phyloP scores from a whole-genome alignment of 1,140 invertebrate genomes.

The Globodera ellingtonae region DNA sequence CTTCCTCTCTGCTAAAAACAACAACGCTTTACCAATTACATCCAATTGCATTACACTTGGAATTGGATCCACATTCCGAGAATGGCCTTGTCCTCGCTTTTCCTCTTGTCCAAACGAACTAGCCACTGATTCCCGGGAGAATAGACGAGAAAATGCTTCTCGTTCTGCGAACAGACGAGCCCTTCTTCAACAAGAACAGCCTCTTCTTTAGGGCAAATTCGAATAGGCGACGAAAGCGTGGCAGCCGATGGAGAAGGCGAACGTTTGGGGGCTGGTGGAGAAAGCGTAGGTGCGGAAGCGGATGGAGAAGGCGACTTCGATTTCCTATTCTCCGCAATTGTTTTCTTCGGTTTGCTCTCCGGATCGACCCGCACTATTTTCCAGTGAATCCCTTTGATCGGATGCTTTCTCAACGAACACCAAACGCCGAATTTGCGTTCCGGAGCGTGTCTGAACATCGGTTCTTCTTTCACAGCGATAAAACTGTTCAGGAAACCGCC shows the following conservation, averaged over 20 bases:
- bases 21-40: neutral
- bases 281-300: neutral
- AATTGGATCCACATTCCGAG: neutral
- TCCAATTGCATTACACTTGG: neutral
- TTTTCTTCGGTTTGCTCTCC: conserved; percentile 2
- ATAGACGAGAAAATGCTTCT: neutral
- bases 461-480: neutral
- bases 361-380: conserved; percentile 3
- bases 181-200: neutral
- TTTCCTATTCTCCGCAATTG: neutral
- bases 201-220: neutral
- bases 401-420: conserved; percentile 6
- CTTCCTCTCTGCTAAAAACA: neutral
- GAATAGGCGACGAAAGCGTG: neutral
- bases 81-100: neutral
- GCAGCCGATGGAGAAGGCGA: neutral
- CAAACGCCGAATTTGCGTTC: conserved; percentile 16
- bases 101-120: neutral
- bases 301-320: neutral
- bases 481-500: conserved; percentile 1
- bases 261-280: neutral
- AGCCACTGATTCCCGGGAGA: neutral
- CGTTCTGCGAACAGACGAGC: neutral
- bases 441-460: neutral
- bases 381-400: conserved; percentile 14